These are phyloP conservation scores for Scylla paramamosain DNA, from an alignment of 1,140 invertebrate genomes.

Conservation along the genomic window DNA sequence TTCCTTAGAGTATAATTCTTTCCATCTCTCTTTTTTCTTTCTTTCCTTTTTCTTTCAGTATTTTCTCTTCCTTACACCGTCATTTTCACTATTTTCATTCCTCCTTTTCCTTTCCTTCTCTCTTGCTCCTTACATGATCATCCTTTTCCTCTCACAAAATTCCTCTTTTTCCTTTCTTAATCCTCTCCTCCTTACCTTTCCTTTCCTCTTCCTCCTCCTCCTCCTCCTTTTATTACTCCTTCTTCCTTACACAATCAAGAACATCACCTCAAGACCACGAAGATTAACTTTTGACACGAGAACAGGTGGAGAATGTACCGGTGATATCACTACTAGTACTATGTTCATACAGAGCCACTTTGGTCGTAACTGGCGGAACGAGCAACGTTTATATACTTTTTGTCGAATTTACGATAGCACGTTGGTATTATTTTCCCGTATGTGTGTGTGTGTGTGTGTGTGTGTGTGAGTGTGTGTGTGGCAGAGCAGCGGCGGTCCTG, in stretches of 20 bases:
- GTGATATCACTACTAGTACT: no score
- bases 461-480: background rate
- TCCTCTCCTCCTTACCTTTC: background rate
- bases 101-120: background rate
- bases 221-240: background rate
- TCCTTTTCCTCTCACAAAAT: no score
- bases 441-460: background rate
- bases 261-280: no score
- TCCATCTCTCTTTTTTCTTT: background rate
- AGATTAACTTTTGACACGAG: no score
- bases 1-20: background rate
- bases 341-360: background rate
- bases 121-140: background rate
- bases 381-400: background rate
- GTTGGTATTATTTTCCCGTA: background rate
- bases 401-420: background rate
- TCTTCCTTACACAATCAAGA: background rate
- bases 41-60: background rate
- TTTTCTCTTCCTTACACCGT: background rate
- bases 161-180: background rate
- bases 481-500: no score
- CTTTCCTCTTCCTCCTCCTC: background rate
- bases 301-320: no score
- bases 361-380: background rate
- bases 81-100: background rate